These are phyloP conservation scores for Zaprionus davidi DNA, from an alignment of 1,140 invertebrate genomes.

Conservation along the genomic window DNA sequence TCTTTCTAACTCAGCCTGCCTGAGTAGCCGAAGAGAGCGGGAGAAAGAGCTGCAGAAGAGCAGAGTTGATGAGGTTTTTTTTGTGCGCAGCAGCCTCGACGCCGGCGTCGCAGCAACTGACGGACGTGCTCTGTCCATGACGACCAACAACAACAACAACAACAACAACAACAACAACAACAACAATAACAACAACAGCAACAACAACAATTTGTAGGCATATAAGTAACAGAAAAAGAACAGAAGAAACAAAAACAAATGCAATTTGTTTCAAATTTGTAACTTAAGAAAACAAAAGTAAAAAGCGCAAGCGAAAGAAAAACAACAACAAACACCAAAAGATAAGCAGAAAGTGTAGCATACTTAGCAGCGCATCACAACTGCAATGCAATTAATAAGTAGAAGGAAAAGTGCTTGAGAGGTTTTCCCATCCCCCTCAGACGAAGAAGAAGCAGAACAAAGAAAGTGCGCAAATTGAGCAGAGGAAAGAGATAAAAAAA, in stretches of 20 bases:
- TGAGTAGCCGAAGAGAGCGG: not conserved
- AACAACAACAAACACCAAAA: conserved; percentile 31
- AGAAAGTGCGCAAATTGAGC: not conserved
- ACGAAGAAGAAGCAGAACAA: not conserved
- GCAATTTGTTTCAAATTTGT: conserved; percentile 53
- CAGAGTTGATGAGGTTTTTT: conserved; percentile 25
- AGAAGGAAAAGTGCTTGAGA: not conserved
- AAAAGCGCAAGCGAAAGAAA: not conserved
- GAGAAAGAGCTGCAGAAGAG: not conserved
- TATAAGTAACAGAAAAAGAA: conserved; percentile 56
- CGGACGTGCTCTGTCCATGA: conserved; percentile 60
- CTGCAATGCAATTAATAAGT: not conserved
- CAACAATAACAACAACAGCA: conserved; percentile 48
- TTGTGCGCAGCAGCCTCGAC: conserved; percentile 23
- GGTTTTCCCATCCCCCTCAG: not conserved
- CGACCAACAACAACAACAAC: conserved; percentile 51
- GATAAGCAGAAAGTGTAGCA: conserved; percentile 47
- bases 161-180: conserved; percentile 45
- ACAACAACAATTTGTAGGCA: conserved; percentile 66
- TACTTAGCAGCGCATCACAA: conserved; percentile 35
- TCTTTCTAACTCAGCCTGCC: not conserved
- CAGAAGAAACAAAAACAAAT: conserved; percentile 25
- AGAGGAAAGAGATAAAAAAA: not conserved
- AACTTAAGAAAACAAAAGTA: conserved; percentile 20
- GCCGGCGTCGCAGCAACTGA: conserved; percentile 45